Percentiles rank a stretch among this genome's conserved stretches.
phyloP scores from a whole-genome alignment of 2,797 vertebrate species.

The Echiichthys vipera region DNA sequence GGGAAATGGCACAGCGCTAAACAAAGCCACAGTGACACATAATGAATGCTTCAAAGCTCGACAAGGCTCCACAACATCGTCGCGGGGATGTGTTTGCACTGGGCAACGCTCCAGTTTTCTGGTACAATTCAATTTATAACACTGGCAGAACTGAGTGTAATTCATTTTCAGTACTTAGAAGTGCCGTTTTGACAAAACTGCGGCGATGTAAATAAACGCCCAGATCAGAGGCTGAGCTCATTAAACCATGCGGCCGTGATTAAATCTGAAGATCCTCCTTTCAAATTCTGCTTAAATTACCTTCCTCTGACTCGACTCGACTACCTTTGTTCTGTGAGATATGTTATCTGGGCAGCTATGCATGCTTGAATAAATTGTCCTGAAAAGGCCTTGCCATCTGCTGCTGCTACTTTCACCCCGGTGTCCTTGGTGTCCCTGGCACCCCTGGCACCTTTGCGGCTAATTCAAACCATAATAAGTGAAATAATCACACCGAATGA shows the following conservation, averaged over 20 bases:
- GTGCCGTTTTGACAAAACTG: constrained; percentile 40
- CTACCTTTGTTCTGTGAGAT: constrained; percentile 27
- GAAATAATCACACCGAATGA: constrained; percentile 25
- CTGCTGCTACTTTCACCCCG: constrained; percentile 47
- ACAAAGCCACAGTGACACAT: constrained; percentile 51
- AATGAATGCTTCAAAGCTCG: constrained; percentile 41
- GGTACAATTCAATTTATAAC: constrained; percentile 57
- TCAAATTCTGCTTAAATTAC: constrained; percentile 4
- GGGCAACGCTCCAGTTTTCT: constrained; percentile 58
- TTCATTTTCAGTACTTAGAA: constrained; percentile 44
- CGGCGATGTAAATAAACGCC: constrained; percentile 41
- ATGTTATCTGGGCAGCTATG: constrained; percentile 28
- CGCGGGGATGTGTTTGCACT: constrained; percentile 23
- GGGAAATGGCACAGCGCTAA: constrained; percentile 42
- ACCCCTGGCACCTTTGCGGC: constrained; percentile 34
- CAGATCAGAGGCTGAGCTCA: constrained; percentile 9
- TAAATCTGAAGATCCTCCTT: background rate
- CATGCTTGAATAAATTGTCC: constrained; percentile 39
- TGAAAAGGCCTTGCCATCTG: constrained; percentile 67
- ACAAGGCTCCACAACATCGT: constrained; percentile 30
- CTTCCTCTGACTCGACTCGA: constrained; percentile 16
- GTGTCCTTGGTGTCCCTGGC: constrained; percentile 48
- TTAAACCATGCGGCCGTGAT: background rate
- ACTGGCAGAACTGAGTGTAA: constrained; percentile 37
- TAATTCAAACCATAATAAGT: constrained; percentile 28